These are phyloP conservation scores for Gryllus longicercus DNA, from an alignment of 2,888 invertebrate species.

Conservation along the genomic window DNA sequence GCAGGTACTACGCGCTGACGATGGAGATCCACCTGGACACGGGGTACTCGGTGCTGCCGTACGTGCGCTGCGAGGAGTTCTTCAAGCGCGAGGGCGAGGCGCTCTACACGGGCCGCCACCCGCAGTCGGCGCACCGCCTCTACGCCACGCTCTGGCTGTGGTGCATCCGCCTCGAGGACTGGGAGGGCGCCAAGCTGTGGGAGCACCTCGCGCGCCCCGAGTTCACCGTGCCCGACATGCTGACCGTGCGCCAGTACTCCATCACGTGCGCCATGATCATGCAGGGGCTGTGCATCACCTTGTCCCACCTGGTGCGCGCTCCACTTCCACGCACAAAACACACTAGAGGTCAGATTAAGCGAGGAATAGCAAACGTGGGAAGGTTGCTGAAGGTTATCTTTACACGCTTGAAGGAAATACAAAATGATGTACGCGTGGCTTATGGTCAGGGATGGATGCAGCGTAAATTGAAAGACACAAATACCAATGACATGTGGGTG, in stretches of 20 bases:
- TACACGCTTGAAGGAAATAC: too few relatives aligned
- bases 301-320: not conserved
- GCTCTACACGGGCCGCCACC: slow-evolving; percentile 48
- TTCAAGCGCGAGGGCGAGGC: slow-evolving; percentile 55
- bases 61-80: slow-evolving; percentile 53
- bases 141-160: slow-evolving; percentile 60
- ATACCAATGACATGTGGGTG: too few relatives aligned
- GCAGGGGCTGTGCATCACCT: not conserved
- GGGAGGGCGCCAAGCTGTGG: slow-evolving; percentile 58
- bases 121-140: slow-evolving; percentile 55
- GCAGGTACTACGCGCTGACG: slow-evolving; percentile 54
- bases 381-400: too few relatives aligned
- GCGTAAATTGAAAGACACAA: too few relatives aligned
- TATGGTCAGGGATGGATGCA: too few relatives aligned
- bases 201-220: slow-evolving; percentile 44
- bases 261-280: not conserved
- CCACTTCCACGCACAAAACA: too few relatives aligned
- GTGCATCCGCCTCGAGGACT: slow-evolving; percentile 56
- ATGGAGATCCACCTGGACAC: slow-evolving; percentile 59
- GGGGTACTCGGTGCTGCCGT: slow-evolving; percentile 54
- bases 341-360: too few relatives aligned
- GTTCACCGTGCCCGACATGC: not conserved
- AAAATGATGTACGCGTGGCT: too few relatives aligned
- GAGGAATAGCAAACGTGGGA: too few relatives aligned
- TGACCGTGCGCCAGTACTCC: not conserved